Percentiles rank a stretch among this genome's conserved stretches.
These are phyloP conservation scores for Cheirogaleus medius DNA, from an alignment of 2,113 vertebrate species.

Conservation along the genomic window DNA sequence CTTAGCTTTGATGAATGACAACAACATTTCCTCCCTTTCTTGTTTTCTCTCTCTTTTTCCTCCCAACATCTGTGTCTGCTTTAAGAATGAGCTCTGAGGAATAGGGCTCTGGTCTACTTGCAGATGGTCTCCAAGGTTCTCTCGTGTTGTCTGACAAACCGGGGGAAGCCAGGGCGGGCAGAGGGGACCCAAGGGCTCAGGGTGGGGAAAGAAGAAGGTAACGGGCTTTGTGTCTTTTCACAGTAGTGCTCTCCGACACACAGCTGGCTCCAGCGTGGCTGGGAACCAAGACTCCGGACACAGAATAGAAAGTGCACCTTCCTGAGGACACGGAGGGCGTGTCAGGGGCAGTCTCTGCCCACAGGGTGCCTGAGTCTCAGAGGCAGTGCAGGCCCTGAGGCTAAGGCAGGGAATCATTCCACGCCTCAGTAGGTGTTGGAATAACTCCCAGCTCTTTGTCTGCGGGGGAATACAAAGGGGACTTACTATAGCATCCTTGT, in stretches of 20 bases:
- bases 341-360: not conserved
- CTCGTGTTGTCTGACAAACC: not conserved
- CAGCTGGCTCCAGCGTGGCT: not conserved
- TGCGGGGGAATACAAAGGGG: too few species aligned
- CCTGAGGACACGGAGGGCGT: fast-evolving
- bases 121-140: not conserved
- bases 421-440: fast-evolving
- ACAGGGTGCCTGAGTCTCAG: fast-evolving
- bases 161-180: not conserved
- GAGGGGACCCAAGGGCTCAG: not conserved
- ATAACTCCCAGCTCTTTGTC: not conserved
- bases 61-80: not conserved
- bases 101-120: not conserved
- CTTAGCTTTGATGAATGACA: not conserved
- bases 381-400: not conserved
- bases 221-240: not conserved
- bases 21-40: not conserved
- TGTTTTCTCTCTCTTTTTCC: not conserved
- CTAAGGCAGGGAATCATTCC: not conserved
- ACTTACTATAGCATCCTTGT: not conserved
- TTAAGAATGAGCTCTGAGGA: not conserved
- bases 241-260: not conserved
- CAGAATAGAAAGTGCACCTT: not conserved
- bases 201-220: not conserved
- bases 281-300: not conserved